Base-by-base conservation (phyloP, 2,113 vertebrate species). In the Pelodiscus sinensis region DNA sequence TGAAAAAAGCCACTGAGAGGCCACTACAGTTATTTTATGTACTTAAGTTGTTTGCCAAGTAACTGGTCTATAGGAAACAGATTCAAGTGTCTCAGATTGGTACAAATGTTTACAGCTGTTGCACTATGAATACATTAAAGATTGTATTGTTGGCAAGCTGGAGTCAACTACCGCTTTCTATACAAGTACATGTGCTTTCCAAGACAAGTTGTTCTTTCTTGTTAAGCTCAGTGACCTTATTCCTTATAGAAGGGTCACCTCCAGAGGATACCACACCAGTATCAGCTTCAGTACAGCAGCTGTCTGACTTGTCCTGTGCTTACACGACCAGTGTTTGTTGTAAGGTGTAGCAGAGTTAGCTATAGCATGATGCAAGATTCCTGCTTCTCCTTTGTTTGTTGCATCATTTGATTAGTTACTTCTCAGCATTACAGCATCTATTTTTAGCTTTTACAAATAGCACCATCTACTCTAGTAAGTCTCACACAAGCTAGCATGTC, bases 361-460 rank as follows among this genome's bases (percentile, higher is more conserved):
- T 38, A 84, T 3, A 24, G 60, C 78, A 85, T 27, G 38, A 92
- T 89, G 92, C 85, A 96, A 95, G 80, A 82, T 11, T 87, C 31
- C 24, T 16, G 14, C 35, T 86, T 55, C 54, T 87, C 78, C 52
- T 62, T 51, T 8, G 35, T 21, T 82, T 92, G 87, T 87, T 94
- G 88, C 88, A 96, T 94, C 93, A 92, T 84, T 86, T 92, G 83
- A 25, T 25, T 55, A 50, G 25, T 54, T 91, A 80, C 84, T 92
- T 87, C 25, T 65, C 68, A 54, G 90, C 51, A 81, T 78, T 21
- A 89, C 31, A 87, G 6, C 83, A 94, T 54, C 2, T 79, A 65
- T 84, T 88, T 89, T 95, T 84, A 92, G 83, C 13, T 3, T 19
- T 79, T 24, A 38, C 29, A 2, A 35, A 12, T 90, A 9, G 24